phyloP scores from a whole-genome alignment of 2,888 invertebrate species.

The Phorcus lineatus region DNA sequence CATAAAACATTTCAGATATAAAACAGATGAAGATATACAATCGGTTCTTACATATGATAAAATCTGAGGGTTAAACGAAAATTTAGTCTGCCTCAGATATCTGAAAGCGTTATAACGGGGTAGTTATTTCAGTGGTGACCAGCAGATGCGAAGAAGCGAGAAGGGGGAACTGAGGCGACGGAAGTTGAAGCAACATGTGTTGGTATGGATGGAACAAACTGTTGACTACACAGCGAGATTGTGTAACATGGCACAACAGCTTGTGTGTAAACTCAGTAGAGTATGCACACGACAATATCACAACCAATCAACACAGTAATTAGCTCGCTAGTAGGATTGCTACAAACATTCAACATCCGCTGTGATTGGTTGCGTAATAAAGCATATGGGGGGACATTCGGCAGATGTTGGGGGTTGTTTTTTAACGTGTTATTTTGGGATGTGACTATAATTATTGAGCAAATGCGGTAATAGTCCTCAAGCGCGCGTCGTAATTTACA shows the following conservation, averaged over 20 bases:
- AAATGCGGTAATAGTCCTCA: too few species aligned
- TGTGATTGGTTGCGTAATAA: not conserved
- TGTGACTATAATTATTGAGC: not conserved
- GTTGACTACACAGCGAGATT: not conserved
- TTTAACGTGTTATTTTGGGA: not conserved
- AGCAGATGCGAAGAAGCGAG: constrained; percentile 8
- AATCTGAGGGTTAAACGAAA: too few species aligned
- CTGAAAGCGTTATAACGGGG: not conserved
- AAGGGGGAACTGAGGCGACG: not conserved
- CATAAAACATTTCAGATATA: too few species aligned
- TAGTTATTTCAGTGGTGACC: not conserved
- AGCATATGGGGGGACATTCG: not conserved
- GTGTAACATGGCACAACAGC: constrained; percentile 12
- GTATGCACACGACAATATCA: not conserved
- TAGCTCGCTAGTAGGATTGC: not conserved
- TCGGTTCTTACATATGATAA: too few species aligned
- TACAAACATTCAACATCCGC: not conserved
- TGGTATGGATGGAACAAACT: not conserved
- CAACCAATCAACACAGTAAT: not conserved
- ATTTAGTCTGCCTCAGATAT: too few species aligned
- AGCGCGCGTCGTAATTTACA: too few species aligned
- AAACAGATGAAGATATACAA: too few species aligned
- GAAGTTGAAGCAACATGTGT: constrained; percentile 21
- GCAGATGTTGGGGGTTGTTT: constrained; percentile 3
- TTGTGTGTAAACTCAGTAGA: not conserved